Percentiles rank a stretch among this genome's conserved stretches.
phyloP scores from a whole-genome alignment of 2,113 vertebrate genomes.

The Pituophis catenifer region DNA sequence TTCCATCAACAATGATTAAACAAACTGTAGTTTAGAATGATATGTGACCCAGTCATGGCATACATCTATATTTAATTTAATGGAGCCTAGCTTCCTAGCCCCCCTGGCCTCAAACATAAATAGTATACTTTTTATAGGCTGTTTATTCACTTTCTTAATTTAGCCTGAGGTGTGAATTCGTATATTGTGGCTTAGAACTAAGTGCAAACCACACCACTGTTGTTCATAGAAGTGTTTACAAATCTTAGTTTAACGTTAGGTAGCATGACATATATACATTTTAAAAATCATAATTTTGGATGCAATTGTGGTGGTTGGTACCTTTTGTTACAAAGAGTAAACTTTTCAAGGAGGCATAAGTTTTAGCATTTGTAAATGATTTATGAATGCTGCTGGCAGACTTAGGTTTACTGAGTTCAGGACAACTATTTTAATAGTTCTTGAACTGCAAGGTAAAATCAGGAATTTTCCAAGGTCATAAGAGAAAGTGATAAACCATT shows the following conservation, averaged over 20 bases:
- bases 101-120: background rate
- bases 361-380: conserved; percentile 30
- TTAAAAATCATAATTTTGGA: background rate
- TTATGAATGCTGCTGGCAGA: conserved; percentile 7
- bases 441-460: conserved; percentile 12
- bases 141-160: background rate
- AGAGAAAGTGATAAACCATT: background rate
- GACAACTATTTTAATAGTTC: conserved; percentile 11
- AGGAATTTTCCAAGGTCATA: background rate
- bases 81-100: background rate
- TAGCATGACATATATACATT: background rate
- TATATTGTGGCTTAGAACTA: background rate
- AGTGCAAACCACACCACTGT: background rate
- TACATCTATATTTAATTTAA: background rate
- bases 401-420: conserved; percentile 43
- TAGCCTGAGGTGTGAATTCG: background rate
- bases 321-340: background rate
- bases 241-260: background rate
- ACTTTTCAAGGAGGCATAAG: background rate
- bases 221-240: background rate
- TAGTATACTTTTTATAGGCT: background rate
- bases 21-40: background rate
- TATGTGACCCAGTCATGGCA: background rate
- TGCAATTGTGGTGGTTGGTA: background rate
- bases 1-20: background rate